Conservation (phyloP, 2,113 vertebrate genomes). For the Tricholaema leucomelas region DNA sequence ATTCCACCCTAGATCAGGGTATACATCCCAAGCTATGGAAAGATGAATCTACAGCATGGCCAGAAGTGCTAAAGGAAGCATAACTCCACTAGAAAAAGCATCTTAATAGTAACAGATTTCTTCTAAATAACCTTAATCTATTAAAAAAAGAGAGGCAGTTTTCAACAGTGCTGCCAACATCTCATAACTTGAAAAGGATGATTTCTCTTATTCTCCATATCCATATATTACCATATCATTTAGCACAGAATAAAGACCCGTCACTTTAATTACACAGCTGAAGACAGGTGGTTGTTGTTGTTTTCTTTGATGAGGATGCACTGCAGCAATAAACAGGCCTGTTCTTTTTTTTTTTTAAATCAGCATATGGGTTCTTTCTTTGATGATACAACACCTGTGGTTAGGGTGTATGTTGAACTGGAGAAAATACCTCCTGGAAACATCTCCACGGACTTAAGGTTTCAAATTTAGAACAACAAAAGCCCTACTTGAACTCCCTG, state of each 20-base stretch:
- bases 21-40: background rate
- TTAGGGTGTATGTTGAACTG: constrained; percentile 22
- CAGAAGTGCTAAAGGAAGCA: background rate
- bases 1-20: no score
- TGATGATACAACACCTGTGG: constrained; percentile 68
- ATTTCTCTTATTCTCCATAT: background rate
- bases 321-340: constrained; percentile 60
- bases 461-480: constrained; percentile 62
- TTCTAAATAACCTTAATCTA: background rate
- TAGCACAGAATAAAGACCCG: constrained; percentile 50
- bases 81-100: background rate
- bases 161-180: background rate
- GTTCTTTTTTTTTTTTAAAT: constrained; percentile 49
- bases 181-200: constrained; percentile 12
- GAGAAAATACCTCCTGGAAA: constrained; percentile 47
- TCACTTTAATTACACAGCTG: constrained; percentile 51
- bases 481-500: constrained; percentile 32
- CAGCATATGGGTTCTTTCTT: constrained; percentile 61
- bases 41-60: background rate
- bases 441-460: constrained; percentile 44
- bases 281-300: constrained; percentile 71
- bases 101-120: background rate
- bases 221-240: constrained; percentile 61
- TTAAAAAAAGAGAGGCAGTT: background rate
- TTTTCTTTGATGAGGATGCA: constrained; percentile 69